These are phyloP conservation scores for Cataglyphis albicans DNA, from an alignment of 2,888 invertebrate species.

Conservation along the genomic window DNA sequence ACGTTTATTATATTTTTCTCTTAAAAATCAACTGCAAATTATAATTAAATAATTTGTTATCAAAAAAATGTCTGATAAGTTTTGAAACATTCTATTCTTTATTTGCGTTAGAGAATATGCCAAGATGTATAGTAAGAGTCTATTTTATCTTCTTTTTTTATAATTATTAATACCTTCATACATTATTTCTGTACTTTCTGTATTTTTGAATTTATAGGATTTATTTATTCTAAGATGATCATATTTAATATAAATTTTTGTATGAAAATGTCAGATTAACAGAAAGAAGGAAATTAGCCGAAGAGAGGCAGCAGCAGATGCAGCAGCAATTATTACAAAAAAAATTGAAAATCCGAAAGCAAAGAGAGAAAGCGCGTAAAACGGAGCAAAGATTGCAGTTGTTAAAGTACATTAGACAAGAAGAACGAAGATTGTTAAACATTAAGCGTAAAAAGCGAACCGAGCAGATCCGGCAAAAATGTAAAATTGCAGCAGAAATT, in stretches of 20 bases:
- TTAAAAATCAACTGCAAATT: neutral
- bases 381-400: slow-evolving; percentile 55
- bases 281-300: slow-evolving; percentile 60
- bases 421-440: slow-evolving; percentile 41
- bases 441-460: slow-evolving; percentile 34
- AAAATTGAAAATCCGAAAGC: slow-evolving; percentile 47
- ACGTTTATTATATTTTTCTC: neutral
- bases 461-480: slow-evolving; percentile 59
- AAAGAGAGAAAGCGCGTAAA: slow-evolving; percentile 59
- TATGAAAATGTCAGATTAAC: slow-evolving; percentile 62
- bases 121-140: neutral
- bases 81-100: neutral
- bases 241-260: neutral
- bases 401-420: slow-evolving; percentile 25
- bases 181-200: neutral
- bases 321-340: slow-evolving; percentile 56
- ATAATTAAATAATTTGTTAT: neutral
- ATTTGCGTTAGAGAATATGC: neutral
- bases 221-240: neutral
- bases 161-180: neutral
- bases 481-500: slow-evolving; percentile 60
- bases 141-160: neutral
- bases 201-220: neutral
- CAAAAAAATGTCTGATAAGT: neutral
- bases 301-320: slow-evolving; percentile 48